Evolutionary conservation across 23 tunicate species (phyloP).

Genomic region (Trididemnum nubilum): DNA sequence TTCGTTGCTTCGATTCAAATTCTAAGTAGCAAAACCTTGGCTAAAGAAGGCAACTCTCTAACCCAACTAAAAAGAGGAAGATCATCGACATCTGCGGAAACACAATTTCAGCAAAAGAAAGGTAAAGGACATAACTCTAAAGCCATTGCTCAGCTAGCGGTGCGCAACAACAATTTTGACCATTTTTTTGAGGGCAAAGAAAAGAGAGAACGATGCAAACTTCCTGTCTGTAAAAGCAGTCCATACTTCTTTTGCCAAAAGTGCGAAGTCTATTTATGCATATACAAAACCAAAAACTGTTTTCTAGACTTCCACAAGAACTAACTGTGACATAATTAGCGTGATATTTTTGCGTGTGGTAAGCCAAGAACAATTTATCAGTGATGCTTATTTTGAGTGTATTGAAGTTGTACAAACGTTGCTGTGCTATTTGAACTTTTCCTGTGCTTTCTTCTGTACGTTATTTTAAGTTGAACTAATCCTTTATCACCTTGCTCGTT

Average conservation of each 20-base stretch:
- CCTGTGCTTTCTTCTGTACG: not conserved
- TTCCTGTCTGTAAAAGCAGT: constrained; percentile 3
- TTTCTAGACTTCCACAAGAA: constrained; percentile 4
- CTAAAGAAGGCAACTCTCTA: not conserved
- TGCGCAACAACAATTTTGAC: not conserved
- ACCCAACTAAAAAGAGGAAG: constrained; percentile 7
- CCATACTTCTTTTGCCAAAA: constrained; percentile 17
- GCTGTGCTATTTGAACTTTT: not conserved
- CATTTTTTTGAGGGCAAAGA: not conserved
- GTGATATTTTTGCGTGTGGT: not conserved
- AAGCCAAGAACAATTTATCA: not conserved
- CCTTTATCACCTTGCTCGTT: not conserved
- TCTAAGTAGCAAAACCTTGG: not conserved
- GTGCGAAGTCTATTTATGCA: constrained; percentile 12
- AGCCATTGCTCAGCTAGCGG: not conserved
- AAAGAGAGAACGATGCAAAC: constrained; percentile 11
- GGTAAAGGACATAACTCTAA: not conserved
- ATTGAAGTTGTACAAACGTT: not conserved
- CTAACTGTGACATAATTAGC: not conserved
- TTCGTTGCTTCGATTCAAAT: not conserved
- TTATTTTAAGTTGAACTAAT: not conserved
- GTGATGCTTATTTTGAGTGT: not conserved
- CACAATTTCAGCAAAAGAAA: not conserved
- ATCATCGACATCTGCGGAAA: constrained; percentile 6
- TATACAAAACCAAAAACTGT: constrained; percentile 18